These are phyloP conservation scores for Lasiommata megera DNA, from an alignment of 2,888 invertebrate genomes.

Conservation along the genomic window DNA sequence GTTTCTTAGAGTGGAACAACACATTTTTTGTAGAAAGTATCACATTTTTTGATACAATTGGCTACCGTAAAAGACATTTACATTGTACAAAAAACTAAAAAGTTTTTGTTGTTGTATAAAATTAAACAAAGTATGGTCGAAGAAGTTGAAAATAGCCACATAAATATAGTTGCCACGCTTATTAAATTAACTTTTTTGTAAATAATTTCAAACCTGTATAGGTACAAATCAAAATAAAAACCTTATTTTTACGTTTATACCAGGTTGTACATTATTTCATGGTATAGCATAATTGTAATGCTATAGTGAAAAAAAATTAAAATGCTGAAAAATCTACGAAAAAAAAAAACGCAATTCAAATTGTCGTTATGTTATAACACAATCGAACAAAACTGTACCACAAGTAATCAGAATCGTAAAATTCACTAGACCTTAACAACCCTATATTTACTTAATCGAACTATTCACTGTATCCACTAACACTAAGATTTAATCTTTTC, in stretches of 20 bases:
- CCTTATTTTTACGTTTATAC: neutral
- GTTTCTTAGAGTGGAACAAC: too few species aligned
- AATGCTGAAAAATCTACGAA: too few species aligned
- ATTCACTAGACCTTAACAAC: constrained; percentile 47
- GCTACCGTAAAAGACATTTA: too few species aligned
- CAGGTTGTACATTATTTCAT: too few species aligned
- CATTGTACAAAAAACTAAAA: too few species aligned
- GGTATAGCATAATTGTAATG: too few species aligned
- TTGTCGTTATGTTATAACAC: constrained; percentile 35
- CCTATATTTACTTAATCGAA: constrained; percentile 62
- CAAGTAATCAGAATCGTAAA: constrained; percentile 55
- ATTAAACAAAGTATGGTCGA: neutral
- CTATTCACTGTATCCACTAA: constrained; percentile 69
- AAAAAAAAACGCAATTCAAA: constrained; percentile 16
- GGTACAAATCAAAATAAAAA: neutral
- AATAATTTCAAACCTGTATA: constrained; percentile 10
- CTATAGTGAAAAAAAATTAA: too few species aligned
- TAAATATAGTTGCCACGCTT: constrained; percentile 49
- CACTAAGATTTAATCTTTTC: constrained; percentile 71
- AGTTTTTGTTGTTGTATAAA: neutral
- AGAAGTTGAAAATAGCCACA: constrained; percentile 20
- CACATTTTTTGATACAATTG: too few species aligned
- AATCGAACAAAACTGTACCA: constrained; percentile 52
- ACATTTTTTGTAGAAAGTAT: too few species aligned
- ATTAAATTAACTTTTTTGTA: neutral